A percentile compares a stretch with the other conserved stretches of the same genome.
These are phyloP conservation scores for Bothrops jararaca DNA, from an alignment of 2,113 vertebrate species.

Conservation along the genomic window DNA sequence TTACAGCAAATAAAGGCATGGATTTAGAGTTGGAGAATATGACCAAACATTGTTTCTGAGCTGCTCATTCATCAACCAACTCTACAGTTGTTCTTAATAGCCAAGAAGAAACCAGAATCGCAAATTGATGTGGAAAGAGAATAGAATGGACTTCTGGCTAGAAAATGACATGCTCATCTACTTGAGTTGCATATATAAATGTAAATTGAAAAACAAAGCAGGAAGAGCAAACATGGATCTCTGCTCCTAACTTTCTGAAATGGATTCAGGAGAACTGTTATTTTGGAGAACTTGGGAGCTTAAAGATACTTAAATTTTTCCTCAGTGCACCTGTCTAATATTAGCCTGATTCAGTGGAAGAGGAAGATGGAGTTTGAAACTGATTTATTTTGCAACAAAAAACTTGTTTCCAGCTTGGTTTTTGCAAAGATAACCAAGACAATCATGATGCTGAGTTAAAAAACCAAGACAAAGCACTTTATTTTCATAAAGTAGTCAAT, in stretches of 20 bases:
- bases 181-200: background rate
- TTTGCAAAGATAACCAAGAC: slow-evolving; percentile 29
- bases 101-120: background rate
- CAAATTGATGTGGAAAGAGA: background rate
- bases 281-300: background rate
- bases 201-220: background rate
- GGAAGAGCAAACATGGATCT: background rate
- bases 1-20: background rate
- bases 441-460: slow-evolving; percentile 54
- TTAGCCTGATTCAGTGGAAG: background rate
- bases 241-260: background rate
- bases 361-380: background rate
- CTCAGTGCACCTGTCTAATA: background rate
- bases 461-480: slow-evolving; percentile 33
- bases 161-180: background rate
- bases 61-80: background rate
- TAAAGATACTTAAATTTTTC: background rate
- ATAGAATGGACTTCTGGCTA: background rate
- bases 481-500: slow-evolving; percentile 46
- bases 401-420: rapidly evolving
- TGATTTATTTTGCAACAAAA: background rate
- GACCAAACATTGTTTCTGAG: background rate
- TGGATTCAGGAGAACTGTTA: background rate
- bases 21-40: background rate
- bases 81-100: background rate